Percentiles rank a stretch among this genome's conserved stretches.
phyloP scores from a whole-genome alignment of 1,140 invertebrate genomes.

The Myzus persicae region DNA sequence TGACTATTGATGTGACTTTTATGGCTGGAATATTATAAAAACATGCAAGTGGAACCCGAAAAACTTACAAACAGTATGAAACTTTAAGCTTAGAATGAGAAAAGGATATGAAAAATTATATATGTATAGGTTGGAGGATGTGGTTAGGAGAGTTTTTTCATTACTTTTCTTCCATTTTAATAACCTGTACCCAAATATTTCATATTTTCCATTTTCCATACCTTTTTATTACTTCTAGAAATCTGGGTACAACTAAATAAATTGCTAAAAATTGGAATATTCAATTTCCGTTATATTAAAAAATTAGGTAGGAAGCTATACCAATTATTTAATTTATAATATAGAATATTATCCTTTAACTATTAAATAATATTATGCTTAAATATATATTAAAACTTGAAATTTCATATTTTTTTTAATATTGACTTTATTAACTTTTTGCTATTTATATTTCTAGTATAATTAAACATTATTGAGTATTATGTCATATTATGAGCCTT shows the following conservation, averaged over 20 bases:
- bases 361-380: not conserved
- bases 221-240: slow-evolving; percentile 14
- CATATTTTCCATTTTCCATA: not conserved
- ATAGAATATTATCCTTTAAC: not conserved
- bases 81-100: slow-evolving; percentile 19
- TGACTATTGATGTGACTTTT: slow-evolving; percentile 17
- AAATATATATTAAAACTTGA: not conserved
- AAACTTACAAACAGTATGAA: slow-evolving; percentile 1
- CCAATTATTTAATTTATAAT: not conserved
- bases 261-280: not conserved
- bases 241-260: not conserved
- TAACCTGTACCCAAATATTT: slow-evolving; percentile 39
- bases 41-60: not conserved
- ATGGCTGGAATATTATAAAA: slow-evolving; percentile 13
- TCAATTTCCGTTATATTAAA: not conserved
- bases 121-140: not conserved
- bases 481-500: not conserved
- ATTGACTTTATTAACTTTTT: not conserved
- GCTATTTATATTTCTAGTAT: not conserved
- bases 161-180: slow-evolving; percentile 37
- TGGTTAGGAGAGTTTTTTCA: not conserved
- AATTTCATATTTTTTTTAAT: not conserved
- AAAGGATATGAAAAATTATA: not conserved
- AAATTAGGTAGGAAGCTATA: not conserved
- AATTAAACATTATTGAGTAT: not conserved